Evolutionary conservation across 2,113 vertebrate genomes (phyloP).

Genomic region (Protobothrops flavoviridis): DNA sequence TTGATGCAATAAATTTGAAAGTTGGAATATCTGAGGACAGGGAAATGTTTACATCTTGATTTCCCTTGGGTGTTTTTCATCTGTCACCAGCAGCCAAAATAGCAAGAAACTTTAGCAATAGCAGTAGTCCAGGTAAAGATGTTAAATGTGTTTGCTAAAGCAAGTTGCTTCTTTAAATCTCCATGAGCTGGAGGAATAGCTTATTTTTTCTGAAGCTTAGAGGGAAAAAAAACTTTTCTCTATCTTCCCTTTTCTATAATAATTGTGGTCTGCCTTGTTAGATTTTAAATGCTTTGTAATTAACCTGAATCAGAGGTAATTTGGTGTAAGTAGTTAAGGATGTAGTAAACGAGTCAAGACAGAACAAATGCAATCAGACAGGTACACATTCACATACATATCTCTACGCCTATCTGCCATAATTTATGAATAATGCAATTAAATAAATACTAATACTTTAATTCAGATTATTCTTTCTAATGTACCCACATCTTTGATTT

Average conservation of each 20-base stretch:
- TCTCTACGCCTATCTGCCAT: not conserved
- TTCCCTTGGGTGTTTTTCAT: not conserved
- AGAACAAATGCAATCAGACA: not conserved
- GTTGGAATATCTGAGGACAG: not conserved
- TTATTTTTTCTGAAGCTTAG: not conserved
- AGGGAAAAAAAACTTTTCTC: not conserved
- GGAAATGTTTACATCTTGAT: not conserved
- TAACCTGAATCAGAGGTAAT: not conserved
- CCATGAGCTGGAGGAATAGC: not conserved
- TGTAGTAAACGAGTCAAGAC: not conserved
- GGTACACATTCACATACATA: not conserved
- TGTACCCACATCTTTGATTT: not conserved
- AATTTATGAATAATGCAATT: not conserved
- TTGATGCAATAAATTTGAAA: not conserved
- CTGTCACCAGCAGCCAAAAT: not conserved
- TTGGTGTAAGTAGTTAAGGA: not conserved
- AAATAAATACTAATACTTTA: not conserved
- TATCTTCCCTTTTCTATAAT: not conserved
- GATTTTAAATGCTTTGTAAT: not conserved
- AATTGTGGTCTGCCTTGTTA: not conserved
- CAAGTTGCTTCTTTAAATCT: not conserved
- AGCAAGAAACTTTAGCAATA: not conserved
- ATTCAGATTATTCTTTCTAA: not conserved
- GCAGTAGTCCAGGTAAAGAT: not conserved
- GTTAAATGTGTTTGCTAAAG: not conserved